Evolutionary conservation across 2,113 vertebrate genomes (phyloP).

Genomic region (Camelus bactrianus): DNA sequence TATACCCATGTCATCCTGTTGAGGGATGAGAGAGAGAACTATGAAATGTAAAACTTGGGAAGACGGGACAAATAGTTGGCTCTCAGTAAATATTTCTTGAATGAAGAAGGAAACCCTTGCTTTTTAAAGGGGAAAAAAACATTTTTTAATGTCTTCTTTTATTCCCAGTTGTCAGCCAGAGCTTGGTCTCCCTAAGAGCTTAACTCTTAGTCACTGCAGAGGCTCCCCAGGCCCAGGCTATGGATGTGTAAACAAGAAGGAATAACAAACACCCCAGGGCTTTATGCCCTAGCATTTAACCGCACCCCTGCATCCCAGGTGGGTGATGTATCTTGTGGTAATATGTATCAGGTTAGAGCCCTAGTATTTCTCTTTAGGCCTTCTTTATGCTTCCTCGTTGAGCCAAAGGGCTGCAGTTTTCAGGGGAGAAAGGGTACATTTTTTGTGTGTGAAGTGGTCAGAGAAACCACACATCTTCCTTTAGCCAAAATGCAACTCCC

Average conservation of each 20-base stretch:
- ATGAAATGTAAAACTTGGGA: neutral
- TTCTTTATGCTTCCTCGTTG: constrained; percentile 33
- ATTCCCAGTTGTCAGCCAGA: neutral
- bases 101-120: neutral
- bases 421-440: neutral
- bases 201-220: neutral
- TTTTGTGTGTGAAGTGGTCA: neutral
- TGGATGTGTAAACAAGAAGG: constrained; percentile 69
- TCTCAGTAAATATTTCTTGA: neutral
- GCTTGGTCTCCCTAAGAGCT: neutral
- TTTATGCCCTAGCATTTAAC: constrained; percentile 60
- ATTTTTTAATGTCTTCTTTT: neutral
- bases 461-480: neutral
- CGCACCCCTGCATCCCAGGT: constrained; percentile 29
- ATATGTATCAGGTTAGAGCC: constrained; percentile 7
- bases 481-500: constrained; percentile 17
- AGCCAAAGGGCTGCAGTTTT: neutral
- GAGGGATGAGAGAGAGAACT: neutral
- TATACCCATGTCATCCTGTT: neutral
- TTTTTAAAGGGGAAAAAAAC: neutral
- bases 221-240: neutral
- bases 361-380: constrained; percentile 36
- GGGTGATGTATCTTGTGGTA: constrained; percentile 52
- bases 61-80: neutral
- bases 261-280: constrained; percentile 26